Evolutionary conservation across 2,113 vertebrate genomes (phyloP).

Genomic region (Cricetomys ansorgei): DNA sequence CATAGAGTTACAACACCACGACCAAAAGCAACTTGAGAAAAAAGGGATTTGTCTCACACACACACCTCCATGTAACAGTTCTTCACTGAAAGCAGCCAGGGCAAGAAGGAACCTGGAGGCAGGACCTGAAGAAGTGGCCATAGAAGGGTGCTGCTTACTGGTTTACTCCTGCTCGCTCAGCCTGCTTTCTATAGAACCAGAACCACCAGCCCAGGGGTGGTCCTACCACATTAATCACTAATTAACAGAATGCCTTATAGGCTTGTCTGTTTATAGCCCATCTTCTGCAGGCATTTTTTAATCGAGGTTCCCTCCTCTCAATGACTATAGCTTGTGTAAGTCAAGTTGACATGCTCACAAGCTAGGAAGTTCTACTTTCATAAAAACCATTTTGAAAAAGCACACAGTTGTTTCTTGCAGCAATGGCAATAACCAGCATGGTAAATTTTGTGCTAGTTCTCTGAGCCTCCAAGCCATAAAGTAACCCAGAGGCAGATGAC

Average conservation of each 20-base stretch:
- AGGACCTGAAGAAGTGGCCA: not conserved
- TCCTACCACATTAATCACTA: not conserved
- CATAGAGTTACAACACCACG: not conserved
- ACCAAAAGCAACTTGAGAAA: not conserved
- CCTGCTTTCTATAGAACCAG: not conserved
- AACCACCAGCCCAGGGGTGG: not conserved
- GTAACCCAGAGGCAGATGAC: not conserved
- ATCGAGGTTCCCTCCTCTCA: not conserved
- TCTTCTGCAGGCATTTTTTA: not conserved
- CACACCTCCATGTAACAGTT: not conserved
- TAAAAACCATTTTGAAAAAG: not conserved
- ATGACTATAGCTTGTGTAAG: not conserved
- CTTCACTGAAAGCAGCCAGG: not conserved
- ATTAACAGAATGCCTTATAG: not conserved
- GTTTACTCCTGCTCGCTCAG: not conserved
- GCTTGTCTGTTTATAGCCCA: not conserved
- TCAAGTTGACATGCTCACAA: not conserved
- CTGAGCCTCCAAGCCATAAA: not conserved
- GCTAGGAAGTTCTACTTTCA: not conserved
- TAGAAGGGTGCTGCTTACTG: not conserved
- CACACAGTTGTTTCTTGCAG: not conserved
- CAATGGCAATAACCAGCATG: not conserved
- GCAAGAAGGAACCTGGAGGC: not conserved
- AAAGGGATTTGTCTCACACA: not conserved
- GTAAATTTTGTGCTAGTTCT: not conserved